Conservation (phyloP, 2,888 invertebrate genomes). For the Drosophila picticornis region DNA sequence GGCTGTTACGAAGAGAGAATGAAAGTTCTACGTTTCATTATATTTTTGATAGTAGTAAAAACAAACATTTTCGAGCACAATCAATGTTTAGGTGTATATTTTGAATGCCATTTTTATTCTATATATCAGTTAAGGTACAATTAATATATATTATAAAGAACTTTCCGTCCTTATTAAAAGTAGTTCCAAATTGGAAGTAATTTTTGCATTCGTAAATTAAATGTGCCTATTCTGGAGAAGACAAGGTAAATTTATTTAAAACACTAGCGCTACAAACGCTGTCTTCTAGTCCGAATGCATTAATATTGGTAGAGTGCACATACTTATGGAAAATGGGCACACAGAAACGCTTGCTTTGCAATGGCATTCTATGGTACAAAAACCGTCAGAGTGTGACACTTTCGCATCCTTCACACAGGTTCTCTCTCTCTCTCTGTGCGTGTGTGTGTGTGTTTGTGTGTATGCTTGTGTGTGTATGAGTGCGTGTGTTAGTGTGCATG, state of each 20-base stretch:
- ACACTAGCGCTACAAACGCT: not conserved
- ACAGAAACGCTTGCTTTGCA: constrained; percentile 45
- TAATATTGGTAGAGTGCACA: constrained; percentile 23
- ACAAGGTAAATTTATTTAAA: not conserved
- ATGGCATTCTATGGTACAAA: constrained; percentile 65
- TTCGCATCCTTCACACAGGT: constrained; percentile 71
- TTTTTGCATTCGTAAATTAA: not conserved
- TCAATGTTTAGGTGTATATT: not conserved
- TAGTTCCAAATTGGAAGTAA: not conserved
- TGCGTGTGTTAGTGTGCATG: constrained; percentile 13
- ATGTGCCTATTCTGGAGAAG: not conserved
- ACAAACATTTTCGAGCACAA: not conserved
- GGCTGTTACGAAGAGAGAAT: not conserved
- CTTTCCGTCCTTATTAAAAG: not conserved
- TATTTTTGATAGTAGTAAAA: not conserved
- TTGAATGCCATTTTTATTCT: not conserved
- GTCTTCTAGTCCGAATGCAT: not conserved
- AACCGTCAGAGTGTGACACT: constrained; percentile 77
- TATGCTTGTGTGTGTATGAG: constrained; percentile 9
- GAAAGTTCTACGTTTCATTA: not conserved
- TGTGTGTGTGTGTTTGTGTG: constrained; percentile 14
- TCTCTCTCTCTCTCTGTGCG: constrained; percentile 19
- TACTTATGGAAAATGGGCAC: constrained; percentile 36
- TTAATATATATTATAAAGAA: not conserved
- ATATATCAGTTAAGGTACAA: not conserved